These are phyloP conservation scores for Electrona antarctica DNA, from an alignment of 2,113 vertebrate genomes.

Conservation along the genomic window DNA sequence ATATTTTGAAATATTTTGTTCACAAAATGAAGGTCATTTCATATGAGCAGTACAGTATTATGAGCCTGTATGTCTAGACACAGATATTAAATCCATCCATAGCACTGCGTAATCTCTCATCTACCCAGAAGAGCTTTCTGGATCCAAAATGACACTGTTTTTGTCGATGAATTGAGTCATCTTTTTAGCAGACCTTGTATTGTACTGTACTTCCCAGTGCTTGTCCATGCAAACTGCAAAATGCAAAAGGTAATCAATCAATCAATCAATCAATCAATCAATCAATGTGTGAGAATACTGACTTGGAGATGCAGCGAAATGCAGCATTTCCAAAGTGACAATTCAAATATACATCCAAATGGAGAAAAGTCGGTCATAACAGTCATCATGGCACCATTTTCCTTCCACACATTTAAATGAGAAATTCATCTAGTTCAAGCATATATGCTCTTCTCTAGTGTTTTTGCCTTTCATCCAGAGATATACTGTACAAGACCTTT, in stretches of 20 bases:
- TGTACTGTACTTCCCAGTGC: too few relatives aligned
- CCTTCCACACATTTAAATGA: background rate
- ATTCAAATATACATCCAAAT: background rate
- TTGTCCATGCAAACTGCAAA: too few relatives aligned
- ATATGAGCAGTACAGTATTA: too few relatives aligned
- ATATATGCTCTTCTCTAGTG: slow-evolving; percentile 41
- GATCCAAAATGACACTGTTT: background rate
- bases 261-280: too few relatives aligned
- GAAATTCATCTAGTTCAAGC: background rate
- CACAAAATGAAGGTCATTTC: too few relatives aligned
- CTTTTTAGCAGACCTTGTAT: too few relatives aligned
- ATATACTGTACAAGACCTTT: slow-evolving; percentile 43
- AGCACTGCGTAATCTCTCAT: background rate
- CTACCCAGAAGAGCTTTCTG: background rate
- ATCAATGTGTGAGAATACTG: background rate
- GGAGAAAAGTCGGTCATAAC: background rate
- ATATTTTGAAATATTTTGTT: too few relatives aligned
- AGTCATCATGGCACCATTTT: background rate
- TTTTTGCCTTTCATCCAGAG: slow-evolving; percentile 45
- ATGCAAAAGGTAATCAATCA: too few relatives aligned
- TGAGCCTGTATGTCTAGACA: too few relatives aligned
- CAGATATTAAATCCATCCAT: too few relatives aligned
- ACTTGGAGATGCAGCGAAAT: background rate
- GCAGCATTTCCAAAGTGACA: background rate
- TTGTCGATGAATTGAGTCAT: background rate